Conservation (phyloP, 2,113 vertebrate species). For the Riparia riparia region DNA sequence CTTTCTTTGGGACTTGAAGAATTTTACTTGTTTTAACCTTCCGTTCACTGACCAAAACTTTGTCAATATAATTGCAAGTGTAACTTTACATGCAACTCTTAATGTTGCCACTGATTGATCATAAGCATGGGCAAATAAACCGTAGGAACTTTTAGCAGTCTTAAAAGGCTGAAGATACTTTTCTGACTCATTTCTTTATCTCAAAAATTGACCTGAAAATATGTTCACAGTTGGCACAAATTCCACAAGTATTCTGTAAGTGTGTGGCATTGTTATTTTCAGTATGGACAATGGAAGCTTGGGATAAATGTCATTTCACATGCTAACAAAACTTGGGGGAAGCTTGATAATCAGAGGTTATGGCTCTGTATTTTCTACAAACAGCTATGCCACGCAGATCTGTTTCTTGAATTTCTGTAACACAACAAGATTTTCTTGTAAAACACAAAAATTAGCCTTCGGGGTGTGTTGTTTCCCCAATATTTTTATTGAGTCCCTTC, state of each 20-base stretch:
- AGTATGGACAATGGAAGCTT: accelerated
- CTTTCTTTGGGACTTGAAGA: not conserved
- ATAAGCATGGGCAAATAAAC: not conserved
- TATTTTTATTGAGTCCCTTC: not conserved
- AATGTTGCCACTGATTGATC: not conserved
- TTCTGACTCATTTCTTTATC: not conserved
- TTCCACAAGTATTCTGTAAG: not conserved
- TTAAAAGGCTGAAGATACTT: not conserved
- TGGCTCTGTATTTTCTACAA: not conserved
- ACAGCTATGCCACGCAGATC: not conserved
- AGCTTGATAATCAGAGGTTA: not conserved
- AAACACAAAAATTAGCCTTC: not conserved
- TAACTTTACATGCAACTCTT: not conserved
- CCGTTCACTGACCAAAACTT: not conserved
- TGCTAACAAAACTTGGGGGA: not conserved
- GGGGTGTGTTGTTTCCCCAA: not conserved
- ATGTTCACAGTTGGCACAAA: not conserved
- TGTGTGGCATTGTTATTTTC: not conserved
- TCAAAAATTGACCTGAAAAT: not conserved
- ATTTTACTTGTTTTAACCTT: conserved; percentile 4
- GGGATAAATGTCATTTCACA: not conserved
- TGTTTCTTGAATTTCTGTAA: not conserved
- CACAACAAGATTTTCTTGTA: not conserved
- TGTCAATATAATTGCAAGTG: not conserved
- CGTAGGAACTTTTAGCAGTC: not conserved